Conservation (phyloP, 2,797 vertebrate species). For the Lepilemur septentrionalis region DNA sequence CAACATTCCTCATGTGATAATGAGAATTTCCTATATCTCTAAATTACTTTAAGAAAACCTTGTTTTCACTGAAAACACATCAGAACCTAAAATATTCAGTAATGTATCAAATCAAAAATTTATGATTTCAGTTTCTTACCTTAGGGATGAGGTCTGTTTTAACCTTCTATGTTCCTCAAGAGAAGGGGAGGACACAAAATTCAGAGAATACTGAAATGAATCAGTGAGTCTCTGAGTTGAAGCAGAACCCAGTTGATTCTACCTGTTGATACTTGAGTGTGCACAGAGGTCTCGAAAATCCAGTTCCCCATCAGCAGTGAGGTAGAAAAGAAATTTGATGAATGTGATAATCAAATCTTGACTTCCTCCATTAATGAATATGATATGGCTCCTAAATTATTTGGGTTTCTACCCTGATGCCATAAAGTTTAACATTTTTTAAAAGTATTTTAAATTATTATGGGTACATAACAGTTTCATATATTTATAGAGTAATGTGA, state of each 20-base stretch:
- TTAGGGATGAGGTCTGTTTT: background rate
- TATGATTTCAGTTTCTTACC: constrained; percentile 38
- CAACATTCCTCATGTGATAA: constrained; percentile 43
- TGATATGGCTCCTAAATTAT: background rate
- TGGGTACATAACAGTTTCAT: background rate
- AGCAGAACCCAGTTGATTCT: background rate
- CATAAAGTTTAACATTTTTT: background rate
- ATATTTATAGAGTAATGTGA: background rate
- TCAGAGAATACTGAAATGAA: background rate
- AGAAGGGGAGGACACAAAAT: background rate
- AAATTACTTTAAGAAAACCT: constrained; percentile 60
- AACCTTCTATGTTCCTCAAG: background rate
- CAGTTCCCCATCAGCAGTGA: background rate
- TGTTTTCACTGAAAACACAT: constrained; percentile 36
- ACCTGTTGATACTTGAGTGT: background rate
- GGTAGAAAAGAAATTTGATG: background rate
- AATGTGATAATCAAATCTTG: background rate
- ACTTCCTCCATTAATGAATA: background rate
- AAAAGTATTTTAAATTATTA: background rate
- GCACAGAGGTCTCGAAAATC: background rate
- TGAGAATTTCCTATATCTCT: constrained; percentile 53
- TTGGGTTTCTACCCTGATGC: background rate
- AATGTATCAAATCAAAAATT: constrained; percentile 55
- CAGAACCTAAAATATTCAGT: constrained; percentile 59
- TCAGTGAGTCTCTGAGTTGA: background rate